Percentiles rank a stretch among this genome's conserved stretches.
phyloP scores from a whole-genome alignment of 2,888 invertebrate genomes.

The Drosophila anomalata region DNA sequence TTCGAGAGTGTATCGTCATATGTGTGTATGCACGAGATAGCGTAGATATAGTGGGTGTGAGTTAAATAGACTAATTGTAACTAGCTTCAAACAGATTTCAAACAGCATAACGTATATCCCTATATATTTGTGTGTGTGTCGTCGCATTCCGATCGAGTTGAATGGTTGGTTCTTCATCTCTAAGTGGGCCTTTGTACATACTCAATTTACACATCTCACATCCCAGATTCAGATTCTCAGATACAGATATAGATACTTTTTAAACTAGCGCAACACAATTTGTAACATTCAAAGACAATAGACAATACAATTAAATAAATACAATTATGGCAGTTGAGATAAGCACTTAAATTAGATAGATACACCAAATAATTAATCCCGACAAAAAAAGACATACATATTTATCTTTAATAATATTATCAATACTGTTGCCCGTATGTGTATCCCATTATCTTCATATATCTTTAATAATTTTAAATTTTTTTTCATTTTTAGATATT shows the following conservation, averaged over 20 bases:
- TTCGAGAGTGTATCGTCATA: conserved; percentile 63
- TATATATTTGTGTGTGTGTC: conserved; percentile 31
- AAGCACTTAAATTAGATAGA: conserved; percentile 67
- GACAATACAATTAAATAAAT: conserved; percentile 39
- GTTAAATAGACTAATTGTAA: conserved; percentile 53
- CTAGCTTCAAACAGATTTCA: conserved; percentile 64
- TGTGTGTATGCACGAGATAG: conserved; percentile 41
- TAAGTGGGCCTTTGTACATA: conserved; percentile 43
- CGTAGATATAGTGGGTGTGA: conserved; percentile 38
- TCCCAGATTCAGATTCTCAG: background rate
- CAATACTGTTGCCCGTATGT: conserved; percentile 62
- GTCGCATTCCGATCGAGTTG: conserved; percentile 32
- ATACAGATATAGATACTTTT: conserved; percentile 30
- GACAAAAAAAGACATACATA: conserved; percentile 19
- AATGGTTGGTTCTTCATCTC: background rate
- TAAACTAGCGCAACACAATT: conserved; percentile 41
- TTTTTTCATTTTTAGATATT: conserved; percentile 14
- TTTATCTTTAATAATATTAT: conserved; percentile 41
- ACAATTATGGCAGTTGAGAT: conserved; percentile 67
- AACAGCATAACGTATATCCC: conserved; percentile 63
- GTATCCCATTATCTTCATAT: conserved; percentile 6
- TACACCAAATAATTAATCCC: conserved; percentile 19
- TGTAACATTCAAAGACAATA: conserved; percentile 56
- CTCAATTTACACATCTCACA: conserved; percentile 38
- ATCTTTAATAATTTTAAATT: conserved; percentile 20